These are phyloP conservation scores for Drosophila sproati DNA, from an alignment of 1,140 invertebrate genomes.

Conservation along the genomic window DNA sequence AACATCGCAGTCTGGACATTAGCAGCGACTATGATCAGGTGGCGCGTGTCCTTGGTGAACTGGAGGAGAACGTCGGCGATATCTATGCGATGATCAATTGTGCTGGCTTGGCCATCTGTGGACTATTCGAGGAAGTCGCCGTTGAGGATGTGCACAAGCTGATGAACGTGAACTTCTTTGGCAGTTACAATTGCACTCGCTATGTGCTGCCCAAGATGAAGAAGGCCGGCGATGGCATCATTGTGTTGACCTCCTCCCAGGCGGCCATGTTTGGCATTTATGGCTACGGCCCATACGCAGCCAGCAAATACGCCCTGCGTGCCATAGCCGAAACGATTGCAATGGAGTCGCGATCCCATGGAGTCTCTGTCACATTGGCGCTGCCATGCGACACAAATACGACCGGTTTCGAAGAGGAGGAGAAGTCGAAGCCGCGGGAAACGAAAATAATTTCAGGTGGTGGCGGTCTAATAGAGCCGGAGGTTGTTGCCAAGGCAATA, in stretches of 20 bases:
- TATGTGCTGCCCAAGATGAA: slow-evolving; percentile 90
- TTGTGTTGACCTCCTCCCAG: slow-evolving; percentile 95
- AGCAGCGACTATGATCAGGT: slow-evolving; percentile 88
- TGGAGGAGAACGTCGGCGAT: slow-evolving; percentile 89
- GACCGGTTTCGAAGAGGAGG: slow-evolving; percentile 95
- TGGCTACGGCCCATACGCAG: slow-evolving; percentile 96
- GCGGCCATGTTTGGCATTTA: slow-evolving; percentile 93
- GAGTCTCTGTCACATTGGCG: slow-evolving; percentile 93
- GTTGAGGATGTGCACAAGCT: slow-evolving; percentile 89
- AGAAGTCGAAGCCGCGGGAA: slow-evolving; percentile 93
- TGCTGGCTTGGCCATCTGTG: slow-evolving; percentile 93
- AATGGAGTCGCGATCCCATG: slow-evolving; percentile 95
- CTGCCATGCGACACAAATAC: slow-evolving; percentile 99
- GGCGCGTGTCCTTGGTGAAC: slow-evolving; percentile 86
- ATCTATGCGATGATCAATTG: slow-evolving; percentile 96
- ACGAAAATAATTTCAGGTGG: slow-evolving; percentile 94
- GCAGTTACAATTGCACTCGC: slow-evolving; percentile 89
- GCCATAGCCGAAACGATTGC: slow-evolving; percentile 96
- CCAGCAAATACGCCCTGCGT: slow-evolving; percentile 96
- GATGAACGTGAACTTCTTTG: slow-evolving; percentile 90
- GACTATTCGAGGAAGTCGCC: slow-evolving; percentile 92
- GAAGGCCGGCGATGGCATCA: slow-evolving; percentile 88
- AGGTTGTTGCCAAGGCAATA: slow-evolving; percentile 92
- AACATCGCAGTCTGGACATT: slow-evolving; percentile 90
- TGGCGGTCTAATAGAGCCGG: slow-evolving; percentile 90